Percentiles rank a stretch among this genome's conserved stretches.
Conservation (phyloP, 2,888 invertebrate species). For the Drosophila aldrichi region DNA sequence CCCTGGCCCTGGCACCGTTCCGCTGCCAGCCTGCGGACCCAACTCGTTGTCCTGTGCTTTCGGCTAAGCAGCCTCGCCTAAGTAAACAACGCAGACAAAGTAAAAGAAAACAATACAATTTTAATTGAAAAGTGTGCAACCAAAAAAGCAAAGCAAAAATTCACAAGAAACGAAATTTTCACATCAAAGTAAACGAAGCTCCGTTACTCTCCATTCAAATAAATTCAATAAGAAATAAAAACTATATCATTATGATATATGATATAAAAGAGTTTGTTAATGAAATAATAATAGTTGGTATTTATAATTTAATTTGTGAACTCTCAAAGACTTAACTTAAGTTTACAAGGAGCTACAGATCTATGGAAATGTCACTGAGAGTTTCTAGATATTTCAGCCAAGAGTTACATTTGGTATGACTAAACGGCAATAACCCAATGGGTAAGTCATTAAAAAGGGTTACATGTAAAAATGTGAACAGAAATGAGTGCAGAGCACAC, state of each 20-base stretch:
- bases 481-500: conserved; percentile 47
- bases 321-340: not conserved
- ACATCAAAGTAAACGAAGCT: not conserved
- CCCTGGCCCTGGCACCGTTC: conserved; percentile 13
- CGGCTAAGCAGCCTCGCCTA: conserved; percentile 73
- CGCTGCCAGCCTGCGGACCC: conserved; percentile 33
- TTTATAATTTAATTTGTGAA: not conserved
- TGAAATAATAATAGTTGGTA: not conserved
- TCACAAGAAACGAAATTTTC: conserved; percentile 33
- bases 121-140: conserved; percentile 84
- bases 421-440: not conserved
- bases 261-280: too few relatives aligned
- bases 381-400: too few relatives aligned
- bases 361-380: not conserved
- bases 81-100: conserved; percentile 83
- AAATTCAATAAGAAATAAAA: too few relatives aligned
- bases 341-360: not conserved
- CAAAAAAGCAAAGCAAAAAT: conserved; percentile 41
- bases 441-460: conserved; percentile 48
- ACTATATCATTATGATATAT: too few relatives aligned
- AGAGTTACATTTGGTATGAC: not conserved
- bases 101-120: conserved; percentile 86
- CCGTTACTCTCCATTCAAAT: conserved; percentile 22
- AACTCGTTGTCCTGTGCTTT: conserved; percentile 41
- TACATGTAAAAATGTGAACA: conserved; percentile 56